Evolutionary conservation across 2,797 vertebrate species (phyloP).

Genomic region (Danio aesculapii): DNA sequence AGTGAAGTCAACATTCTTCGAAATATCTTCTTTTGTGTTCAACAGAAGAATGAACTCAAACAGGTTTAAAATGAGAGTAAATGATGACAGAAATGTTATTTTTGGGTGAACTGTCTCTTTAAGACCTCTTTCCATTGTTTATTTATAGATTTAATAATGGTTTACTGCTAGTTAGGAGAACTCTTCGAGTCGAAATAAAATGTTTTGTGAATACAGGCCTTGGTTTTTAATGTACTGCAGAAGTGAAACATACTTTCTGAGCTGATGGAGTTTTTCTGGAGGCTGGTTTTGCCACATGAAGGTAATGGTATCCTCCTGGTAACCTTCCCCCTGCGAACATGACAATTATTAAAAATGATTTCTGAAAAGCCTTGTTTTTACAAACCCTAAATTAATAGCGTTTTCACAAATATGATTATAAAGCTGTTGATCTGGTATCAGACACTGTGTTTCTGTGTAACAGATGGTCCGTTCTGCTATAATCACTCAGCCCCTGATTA

Average conservation of each 20-base stretch:
- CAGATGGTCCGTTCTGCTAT: slow-evolving; percentile 44
- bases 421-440: slow-evolving; percentile 31
- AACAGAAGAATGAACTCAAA: no score
- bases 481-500: slow-evolving; percentile 43
- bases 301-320: slow-evolving; percentile 87
- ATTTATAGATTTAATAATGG: no score
- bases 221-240: background rate
- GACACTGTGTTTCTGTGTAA: slow-evolving; percentile 19
- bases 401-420: slow-evolving; percentile 7
- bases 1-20: no score
- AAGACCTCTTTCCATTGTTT: no score
- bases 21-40: no score
- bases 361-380: slow-evolving; percentile 15
- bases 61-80: no score
- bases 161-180: no score
- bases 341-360: slow-evolving; percentile 6
- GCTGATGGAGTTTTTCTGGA: slow-evolving; percentile 65
- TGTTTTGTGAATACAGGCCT: no score
- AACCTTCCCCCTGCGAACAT: slow-evolving; percentile 83
- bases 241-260: slow-evolving; percentile 68
- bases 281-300: slow-evolving; percentile 85
- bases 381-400: slow-evolving; percentile 11
- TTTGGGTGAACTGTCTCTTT: no score
- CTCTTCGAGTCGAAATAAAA: no score
- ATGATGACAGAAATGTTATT: no score